Evolutionary conservation across 1,140 invertebrate species (phyloP), one percentile per base, ranked within the genome.

Genomic region (Panonychus citri): DNA sequence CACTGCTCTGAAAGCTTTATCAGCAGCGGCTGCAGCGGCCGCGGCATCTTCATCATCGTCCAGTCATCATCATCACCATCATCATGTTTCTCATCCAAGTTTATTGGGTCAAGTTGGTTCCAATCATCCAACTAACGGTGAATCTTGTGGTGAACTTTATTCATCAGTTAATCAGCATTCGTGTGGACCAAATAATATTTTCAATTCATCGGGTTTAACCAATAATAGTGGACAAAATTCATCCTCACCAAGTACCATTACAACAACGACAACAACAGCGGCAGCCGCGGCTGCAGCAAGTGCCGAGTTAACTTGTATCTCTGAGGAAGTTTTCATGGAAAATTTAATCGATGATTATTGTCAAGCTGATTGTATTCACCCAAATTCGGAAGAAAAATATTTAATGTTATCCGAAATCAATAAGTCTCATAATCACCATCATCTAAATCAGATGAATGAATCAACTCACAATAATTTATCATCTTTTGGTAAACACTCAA

Each of bases 331-430:
- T 7, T 54, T 62, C 1, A 60, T 62, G 59, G 62, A 63, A 12
- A 62, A 62, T 40, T 57, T 59, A 12, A 30, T 63, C 13, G 62
- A 61, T 25, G 59, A 63, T 21, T 58, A 57, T 30, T 60, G 64
- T 10, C 62, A 58, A 13, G 64, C 60, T 25, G 83, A 86, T 63
- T 84, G 82, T 68, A 85, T 86, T 66, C 85, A 83, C 51, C 85
- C 83, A 27, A 86, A 83, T 69, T 84, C 85, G 5, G 76, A 77
- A 28, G 82, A 85, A 68, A 84, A 86, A 68, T 85, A 83, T 66
- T 69, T 86, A 59, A 84, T 86, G 81, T 74, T 85, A 39, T 83
- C 81, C 58, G 83, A 86, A 68, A 85, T 82, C 67, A 82, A 86
- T 66, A 85, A 86, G 12, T 5, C 30, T 7, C 30, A 34, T 34